Conservation (phyloP, 2,113 vertebrate genomes). For the Trematomus loennbergii region DNA sequence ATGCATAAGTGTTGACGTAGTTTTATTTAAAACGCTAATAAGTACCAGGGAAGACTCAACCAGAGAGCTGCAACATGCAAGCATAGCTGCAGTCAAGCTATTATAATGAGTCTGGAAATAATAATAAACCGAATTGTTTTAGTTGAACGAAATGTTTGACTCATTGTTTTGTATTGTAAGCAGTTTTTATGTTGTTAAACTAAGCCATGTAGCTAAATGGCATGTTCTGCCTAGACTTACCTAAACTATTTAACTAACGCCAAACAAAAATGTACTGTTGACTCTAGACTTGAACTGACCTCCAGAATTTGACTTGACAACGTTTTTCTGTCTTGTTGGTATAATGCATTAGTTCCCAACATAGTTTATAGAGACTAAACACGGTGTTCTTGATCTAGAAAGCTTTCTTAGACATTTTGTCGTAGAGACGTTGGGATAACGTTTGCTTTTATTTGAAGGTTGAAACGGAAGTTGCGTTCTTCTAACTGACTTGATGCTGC, state of each 20-base stretch:
- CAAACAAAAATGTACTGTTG: background rate
- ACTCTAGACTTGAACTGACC: background rate
- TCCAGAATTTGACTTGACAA: background rate
- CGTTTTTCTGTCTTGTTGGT: background rate
- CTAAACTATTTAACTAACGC: background rate
- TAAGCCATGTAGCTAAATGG: background rate
- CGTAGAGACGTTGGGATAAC: background rate
- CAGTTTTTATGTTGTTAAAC: background rate
- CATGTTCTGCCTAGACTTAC: rapidly evolving
- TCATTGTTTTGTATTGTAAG: background rate
- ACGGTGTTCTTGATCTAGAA: background rate
- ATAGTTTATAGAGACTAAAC: background rate
- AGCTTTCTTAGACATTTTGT: too few species aligned
- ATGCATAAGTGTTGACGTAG: background rate
- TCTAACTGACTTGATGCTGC: too few species aligned
- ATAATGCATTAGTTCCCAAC: background rate
- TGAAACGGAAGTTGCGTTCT: background rate
- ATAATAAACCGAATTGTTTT: background rate
- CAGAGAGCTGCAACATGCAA: background rate
- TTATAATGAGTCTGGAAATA: background rate
- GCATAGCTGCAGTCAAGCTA: too few species aligned
- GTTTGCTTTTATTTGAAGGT: background rate
- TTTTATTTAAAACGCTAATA: background rate
- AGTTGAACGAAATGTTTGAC: background rate
- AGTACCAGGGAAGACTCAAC: background rate